Evolutionary conservation across 2,113 vertebrate species (phyloP).

Genomic region (Rhinichthys klamathensis): DNA sequence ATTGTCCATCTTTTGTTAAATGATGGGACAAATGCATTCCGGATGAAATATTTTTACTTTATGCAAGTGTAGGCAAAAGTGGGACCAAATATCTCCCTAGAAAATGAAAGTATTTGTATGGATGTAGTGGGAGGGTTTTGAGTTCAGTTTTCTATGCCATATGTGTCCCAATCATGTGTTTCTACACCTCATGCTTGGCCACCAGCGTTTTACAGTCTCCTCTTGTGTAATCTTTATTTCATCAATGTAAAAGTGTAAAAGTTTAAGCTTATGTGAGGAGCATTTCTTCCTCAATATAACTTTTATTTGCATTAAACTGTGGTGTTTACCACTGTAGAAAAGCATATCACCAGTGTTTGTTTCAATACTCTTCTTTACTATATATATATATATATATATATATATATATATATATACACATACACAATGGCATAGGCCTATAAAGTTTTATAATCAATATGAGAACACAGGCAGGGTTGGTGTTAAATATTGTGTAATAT

Average conservation of each 20-base stretch:
- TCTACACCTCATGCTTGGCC: neutral
- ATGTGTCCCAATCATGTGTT: neutral
- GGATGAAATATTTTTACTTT: neutral
- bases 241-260: slow-evolving; percentile 24
- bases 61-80: neutral
- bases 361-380: neutral
- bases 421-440: neutral
- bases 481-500: neutral
- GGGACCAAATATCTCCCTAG: neutral
- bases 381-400: no score
- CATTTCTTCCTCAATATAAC: neutral
- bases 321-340: slow-evolving; percentile 49
- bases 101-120: neutral
- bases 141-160: neutral
- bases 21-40: neutral
- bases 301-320: slow-evolving; percentile 55
- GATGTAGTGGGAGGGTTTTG: neutral
- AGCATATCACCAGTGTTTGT: slow-evolving; percentile 1
- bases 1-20: neutral
- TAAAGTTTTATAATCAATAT: neutral
- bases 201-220: neutral
- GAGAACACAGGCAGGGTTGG: neutral
- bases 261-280: slow-evolving; percentile 45
- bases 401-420: no score
- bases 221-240: slow-evolving; percentile 38